Evolutionary conservation across 1,140 invertebrate species (phyloP), one percentile per base, ranked within the genome.

Genomic region (Triops cancriformis): DNA sequence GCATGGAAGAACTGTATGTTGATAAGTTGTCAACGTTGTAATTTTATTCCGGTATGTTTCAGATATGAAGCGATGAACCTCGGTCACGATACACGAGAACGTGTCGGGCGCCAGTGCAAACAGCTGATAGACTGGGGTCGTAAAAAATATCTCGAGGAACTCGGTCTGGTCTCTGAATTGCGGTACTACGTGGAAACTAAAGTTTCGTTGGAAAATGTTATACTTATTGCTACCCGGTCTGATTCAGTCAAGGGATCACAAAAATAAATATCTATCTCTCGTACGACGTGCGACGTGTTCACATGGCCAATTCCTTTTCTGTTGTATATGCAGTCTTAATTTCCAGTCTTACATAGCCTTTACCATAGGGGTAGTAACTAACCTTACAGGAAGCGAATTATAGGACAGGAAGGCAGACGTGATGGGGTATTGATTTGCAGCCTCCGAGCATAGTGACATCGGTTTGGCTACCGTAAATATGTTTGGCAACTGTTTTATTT

Each of bases 161-260:
- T 87, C 28, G 89, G 89, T 18, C 91, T 91, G 81, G 80, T 89
- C 2, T 87, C 88, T 76, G 82, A 84, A 1, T 84, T 94, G 26
- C 85, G 89, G 80, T 86, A 88, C 81, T 94, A 92, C 82, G 90
- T 91, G 45, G 84, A 89, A 26, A 80, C 83, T 6, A 83, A 86
- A 41, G 84, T 91, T 3, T 92, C 93, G 0, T 86, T 89, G 14
- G 93, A 95, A 85, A 95, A 95, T 86, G 87, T 92, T 73, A 92
- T 91, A 80, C 87, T 94, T 31, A 82, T 94, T 26, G 91, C 90
- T 4, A 51, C 74, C 37, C 74, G 45, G 27, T 26, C 74, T 76
- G 37, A 26, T 26, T 74, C 27, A 74, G 9, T n/a, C 7, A 41
- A 74, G 18, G 14, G 37, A n/a, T n/a, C 18, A 14, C 27, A 74